Percentiles rank a stretch among this genome's conserved stretches.
These are phyloP conservation scores for Apostichopus californicus DNA, from an alignment of 35 echinoderm and acorn worm species.

Conservation along the genomic window DNA sequence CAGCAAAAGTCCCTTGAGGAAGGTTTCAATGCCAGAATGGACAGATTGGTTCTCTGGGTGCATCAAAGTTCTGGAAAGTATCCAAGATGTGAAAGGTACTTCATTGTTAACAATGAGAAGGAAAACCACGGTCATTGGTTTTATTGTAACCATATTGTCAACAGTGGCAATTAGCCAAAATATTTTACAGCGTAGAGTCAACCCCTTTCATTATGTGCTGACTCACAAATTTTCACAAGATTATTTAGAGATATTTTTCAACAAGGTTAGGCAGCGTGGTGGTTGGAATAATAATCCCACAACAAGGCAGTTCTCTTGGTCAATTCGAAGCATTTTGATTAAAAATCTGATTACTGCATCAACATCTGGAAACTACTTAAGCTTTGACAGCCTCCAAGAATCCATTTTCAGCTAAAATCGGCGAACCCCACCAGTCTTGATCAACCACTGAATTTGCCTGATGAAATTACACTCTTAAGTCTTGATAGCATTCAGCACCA, in stretches of 20 bases:
- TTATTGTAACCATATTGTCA: slow-evolving; percentile 14
- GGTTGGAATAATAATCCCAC: slow-evolving; percentile 52
- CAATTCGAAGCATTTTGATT: slow-evolving; percentile 30
- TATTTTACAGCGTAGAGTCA: background rate
- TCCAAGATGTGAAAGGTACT: background rate
- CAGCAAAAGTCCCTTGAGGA: slow-evolving; percentile 2
- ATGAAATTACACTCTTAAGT: background rate
- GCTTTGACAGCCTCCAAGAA: slow-evolving; percentile 20
- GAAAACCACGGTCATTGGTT: slow-evolving; percentile 19
- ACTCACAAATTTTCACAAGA: slow-evolving; percentile 41
- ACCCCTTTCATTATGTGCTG: background rate
- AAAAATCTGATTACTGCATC: slow-evolving; percentile 2
- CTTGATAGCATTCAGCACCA: background rate
- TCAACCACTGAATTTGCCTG: background rate
- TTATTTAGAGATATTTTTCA: slow-evolving; percentile 32
- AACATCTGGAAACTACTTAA: slow-evolving; percentile 4
- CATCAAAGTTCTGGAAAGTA: slow-evolving; percentile 14
- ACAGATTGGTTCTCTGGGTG: background rate
- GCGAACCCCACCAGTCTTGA: too few species aligned
- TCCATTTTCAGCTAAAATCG: background rate
- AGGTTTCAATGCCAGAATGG: background rate
- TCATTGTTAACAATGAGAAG: background rate
- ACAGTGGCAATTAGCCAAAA: slow-evolving; percentile 11
- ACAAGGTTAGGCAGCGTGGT: slow-evolving; percentile 39
- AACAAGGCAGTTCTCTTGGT: slow-evolving; percentile 39